phyloP scores from a whole-genome alignment of 2,797 vertebrate genomes.

The Alfaro cultratus region DNA sequence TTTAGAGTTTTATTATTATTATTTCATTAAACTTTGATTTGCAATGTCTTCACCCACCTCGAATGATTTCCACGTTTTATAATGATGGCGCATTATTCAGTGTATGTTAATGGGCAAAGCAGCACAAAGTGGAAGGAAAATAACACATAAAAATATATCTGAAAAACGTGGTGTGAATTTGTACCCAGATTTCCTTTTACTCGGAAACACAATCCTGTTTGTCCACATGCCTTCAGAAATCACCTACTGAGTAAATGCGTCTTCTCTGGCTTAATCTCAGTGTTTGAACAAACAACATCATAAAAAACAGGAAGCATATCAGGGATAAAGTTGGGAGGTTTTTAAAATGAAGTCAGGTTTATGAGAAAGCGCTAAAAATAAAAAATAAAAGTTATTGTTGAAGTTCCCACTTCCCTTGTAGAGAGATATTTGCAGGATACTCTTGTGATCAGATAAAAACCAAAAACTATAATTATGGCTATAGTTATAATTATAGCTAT shows the following conservation, averaged over 20 bases:
- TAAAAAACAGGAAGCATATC: neutral
- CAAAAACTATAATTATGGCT: too few species aligned
- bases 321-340: neutral
- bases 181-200: neutral
- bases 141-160: neutral
- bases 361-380: neutral
- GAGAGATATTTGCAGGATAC: neutral
- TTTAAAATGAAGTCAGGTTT: neutral
- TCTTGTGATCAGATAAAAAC: neutral
- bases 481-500: too few species aligned
- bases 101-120: neutral
- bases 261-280: neutral
- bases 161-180: neutral
- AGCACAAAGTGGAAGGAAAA: neutral
- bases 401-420: neutral
- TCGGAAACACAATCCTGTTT: neutral
- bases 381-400: neutral
- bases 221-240: neutral
- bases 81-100: neutral
- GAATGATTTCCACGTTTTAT: neutral
- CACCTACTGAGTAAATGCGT: neutral
- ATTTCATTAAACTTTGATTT: neutral
- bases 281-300: neutral
- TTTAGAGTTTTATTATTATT: neutral
- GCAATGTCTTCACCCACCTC: neutral